Evolutionary conservation across 2,113 vertebrate species (phyloP).

Genomic region (Oryzias curvinotus): DNA sequence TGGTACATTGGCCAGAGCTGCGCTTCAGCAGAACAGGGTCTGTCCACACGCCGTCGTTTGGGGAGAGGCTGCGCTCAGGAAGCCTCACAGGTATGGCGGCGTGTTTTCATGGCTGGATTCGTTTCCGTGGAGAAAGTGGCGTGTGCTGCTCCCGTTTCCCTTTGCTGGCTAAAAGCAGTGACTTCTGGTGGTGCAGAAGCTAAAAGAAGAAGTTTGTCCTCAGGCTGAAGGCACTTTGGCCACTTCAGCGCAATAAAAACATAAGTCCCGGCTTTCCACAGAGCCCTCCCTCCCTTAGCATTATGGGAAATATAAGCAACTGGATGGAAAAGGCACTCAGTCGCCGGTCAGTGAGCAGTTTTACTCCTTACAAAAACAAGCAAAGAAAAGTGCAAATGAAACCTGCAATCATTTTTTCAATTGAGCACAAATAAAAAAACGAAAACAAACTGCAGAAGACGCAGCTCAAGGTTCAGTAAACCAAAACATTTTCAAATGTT

Average conservation of each 20-base stretch:
- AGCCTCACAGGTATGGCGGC: conserved; percentile 19
- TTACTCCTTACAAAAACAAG: conserved; percentile 43
- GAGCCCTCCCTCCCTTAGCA: background rate
- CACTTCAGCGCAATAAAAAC: conserved; percentile 31
- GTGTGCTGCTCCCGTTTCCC: conserved; percentile 66
- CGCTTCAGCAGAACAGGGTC: conserved; percentile 35
- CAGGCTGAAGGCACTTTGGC: conserved; percentile 24
- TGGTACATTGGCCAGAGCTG: conserved; percentile 34
- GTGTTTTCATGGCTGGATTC: conserved; percentile 10
- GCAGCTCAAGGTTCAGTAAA: conserved; percentile 36
- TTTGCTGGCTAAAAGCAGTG: conserved; percentile 45
- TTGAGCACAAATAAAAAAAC: conserved; percentile 44
- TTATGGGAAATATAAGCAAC: conserved; percentile 29
- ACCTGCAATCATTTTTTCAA: conserved; percentile 53
- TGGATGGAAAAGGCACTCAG: conserved; percentile 67
- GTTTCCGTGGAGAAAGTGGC: conserved; percentile 60
- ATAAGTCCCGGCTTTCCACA: conserved; percentile 8
- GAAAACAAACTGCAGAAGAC: conserved; percentile 28
- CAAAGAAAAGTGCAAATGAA: conserved; percentile 67
- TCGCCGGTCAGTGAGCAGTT: conserved; percentile 47
- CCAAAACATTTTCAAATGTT: conserved; percentile 66
- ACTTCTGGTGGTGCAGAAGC: conserved; percentile 29
- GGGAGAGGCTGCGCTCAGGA: conserved; percentile 5
- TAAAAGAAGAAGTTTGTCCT: conserved; percentile 37
- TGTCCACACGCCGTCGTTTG: conserved; percentile 22